Evolutionary conservation across 1,140 invertebrate genomes (phyloP), one percentile per base, ranked within the genome.

Genomic region (Spodoptera frugiperda): DNA sequence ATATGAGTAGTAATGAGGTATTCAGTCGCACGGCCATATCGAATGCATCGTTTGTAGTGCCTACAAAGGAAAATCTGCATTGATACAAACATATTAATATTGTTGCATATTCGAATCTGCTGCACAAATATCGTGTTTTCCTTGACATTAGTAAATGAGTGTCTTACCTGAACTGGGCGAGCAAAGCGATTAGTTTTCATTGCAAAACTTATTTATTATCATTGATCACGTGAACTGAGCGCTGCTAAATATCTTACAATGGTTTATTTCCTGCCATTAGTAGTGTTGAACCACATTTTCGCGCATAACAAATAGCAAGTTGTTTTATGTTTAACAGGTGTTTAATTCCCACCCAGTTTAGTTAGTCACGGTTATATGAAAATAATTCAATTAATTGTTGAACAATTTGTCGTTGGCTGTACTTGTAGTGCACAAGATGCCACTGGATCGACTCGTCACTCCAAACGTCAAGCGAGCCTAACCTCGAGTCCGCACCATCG

Each of bases 401-500:
- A 49, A 25, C 55, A n/a, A 71, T 82, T 82, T 86, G 81, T 76
- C 44, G 48, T 72, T 78, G 81, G 54, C 68, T 84, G 84, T 89
- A 87, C 87, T 63, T 81, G 78, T 82, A 78, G 67, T 77, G 55
- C 75, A 59, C 49, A 49, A 55, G 75, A 78, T 82, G 84, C 80
- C 85, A 84, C 71, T 78, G 82, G 84, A 79, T 78, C 61, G 78
- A 71, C 76, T 88, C 82, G 90, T 92, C 91, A 90, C 84, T 84
- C 77, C 82, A 87, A 89, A 89, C 85, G 84, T 91, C 90, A 91
- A 88, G 87, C 82, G 14, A 15, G 57, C 55, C 55, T 80, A 82
- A 91, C 87, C 84, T 90, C 85, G 85, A 90, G 84, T 82, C 82
- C 81, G 83, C 83, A 84, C 83, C 84, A 85, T 80, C 80, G 79